A percentile compares a stretch with the other conserved stretches of the same genome.
Evolutionary conservation across 92 coral and sea anemone genomes (phyloP).

Genomic region (Phenganax subtilis): DNA sequence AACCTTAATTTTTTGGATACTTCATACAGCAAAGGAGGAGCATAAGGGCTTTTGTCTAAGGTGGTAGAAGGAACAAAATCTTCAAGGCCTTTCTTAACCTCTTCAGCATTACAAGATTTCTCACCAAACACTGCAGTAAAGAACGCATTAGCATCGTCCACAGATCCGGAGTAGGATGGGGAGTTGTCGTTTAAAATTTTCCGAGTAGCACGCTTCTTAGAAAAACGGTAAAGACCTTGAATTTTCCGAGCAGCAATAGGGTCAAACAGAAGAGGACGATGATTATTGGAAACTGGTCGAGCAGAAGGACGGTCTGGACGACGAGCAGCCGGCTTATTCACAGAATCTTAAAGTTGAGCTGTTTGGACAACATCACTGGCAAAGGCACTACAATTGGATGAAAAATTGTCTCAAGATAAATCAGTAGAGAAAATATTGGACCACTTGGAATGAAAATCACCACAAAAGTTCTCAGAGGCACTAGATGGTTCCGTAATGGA

Average conservation of each 20-base stretch:
- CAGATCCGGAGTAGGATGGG: neutral
- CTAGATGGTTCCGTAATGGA: neutral
- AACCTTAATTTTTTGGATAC: neutral
- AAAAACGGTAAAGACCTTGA: conserved; percentile 1
- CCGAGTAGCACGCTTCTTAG: conserved; percentile 17
- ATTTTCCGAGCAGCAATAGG: neutral
- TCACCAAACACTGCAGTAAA: neutral
- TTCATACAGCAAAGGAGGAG: neutral
- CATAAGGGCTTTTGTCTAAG: neutral
- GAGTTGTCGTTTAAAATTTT: neutral
- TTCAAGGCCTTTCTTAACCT: conserved; percentile 21
- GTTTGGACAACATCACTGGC: neutral
- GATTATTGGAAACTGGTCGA: neutral
- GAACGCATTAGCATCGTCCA: conserved; percentile 5
- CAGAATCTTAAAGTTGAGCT: neutral
- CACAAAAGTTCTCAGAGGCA: neutral
- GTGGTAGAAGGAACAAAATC: conserved; percentile 29
- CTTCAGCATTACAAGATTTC: neutral
- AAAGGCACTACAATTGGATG: neutral
- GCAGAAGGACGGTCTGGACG: conserved; percentile 10
- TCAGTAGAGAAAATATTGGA: neutral
- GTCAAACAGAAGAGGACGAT: neutral
- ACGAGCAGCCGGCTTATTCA: conserved; percentile 5
- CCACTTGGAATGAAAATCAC: neutral
- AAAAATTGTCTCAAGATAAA: neutral